Evolutionary conservation across 2,797 vertebrate genomes (phyloP), one percentile per base, ranked within the genome.

Genomic region (Ceryle rudis): DNA sequence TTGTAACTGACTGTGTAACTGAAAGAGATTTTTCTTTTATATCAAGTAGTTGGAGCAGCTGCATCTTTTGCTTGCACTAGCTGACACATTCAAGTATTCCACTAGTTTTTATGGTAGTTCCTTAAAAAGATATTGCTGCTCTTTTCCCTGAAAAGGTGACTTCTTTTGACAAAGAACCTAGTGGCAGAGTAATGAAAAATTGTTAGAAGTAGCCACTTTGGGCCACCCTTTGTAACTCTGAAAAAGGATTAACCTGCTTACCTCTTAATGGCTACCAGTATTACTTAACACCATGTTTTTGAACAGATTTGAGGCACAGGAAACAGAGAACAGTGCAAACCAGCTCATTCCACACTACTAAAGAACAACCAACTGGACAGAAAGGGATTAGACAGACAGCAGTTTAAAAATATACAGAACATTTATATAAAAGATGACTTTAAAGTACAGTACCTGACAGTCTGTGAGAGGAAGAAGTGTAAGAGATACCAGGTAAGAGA

Each of bases 401-500:
- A 92, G 41, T 3, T 81, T 28, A 92, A 90, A 97, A 90, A 81
- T 33, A 58, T 14, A 86, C 81, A 74, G 85, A 37, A 96, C 81
- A 96, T 1, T 18, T 52, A 92, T 15, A 92, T 31, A 91, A 67
- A 96, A 86, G 90, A 11, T 66, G 97, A 97, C 96, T 97, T 98
- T 97, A 97, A 96, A 90, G 98, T 97, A 97, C 97, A 98, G 98
- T 99, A 99, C 99, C 99, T 99, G 99, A 99, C 95, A 99, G 99
- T 96, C 99, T 99, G 98, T 99, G 99, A 99, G 99, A 99, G 97
- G 99, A 99, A 99, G 99, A 99, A 97, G 98, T 99, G 98, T 99
- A 99, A 99, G 99, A 99, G 98, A 99, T 99, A 99, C 99, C 99
- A 98, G 99, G 99, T 98, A 99, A 99, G 98, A 99, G 98, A 99